Evolutionary conservation across 2,797 vertebrate species (phyloP), one percentile per base, ranked within the genome.

Genomic region (Poliocrania exsul): DNA sequence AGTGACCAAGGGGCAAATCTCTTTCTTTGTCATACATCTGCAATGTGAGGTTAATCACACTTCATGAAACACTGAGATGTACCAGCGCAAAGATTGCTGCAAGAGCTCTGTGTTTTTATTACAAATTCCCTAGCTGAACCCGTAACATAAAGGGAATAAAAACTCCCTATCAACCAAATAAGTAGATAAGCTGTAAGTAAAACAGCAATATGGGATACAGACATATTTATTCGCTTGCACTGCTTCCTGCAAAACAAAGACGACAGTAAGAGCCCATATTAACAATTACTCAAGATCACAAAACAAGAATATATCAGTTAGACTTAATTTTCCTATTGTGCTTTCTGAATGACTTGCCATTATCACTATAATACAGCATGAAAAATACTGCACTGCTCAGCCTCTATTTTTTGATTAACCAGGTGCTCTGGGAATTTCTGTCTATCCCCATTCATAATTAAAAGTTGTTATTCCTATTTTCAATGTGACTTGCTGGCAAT

Each of bases 391-490:
- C 50, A 42, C 31, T 67, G 40, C 49, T 82, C 51, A 84, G 66
- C 40, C n/a, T 85, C 65, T 87, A 15, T 51, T 88, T 95, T 78
- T 77, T 90, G 37, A 96, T 95, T 94, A 92, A 75, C 53, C 51
- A 81, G 44, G 69, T 67, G 75, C 78, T 92, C 53, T 73, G 90
- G 88, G 90, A 94, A 92, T 94, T 94, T 86, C 78, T 93, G 58
- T 58, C 90, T 90, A 72, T 53, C 78, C 61, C 35, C 70, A 91
- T 81, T 87, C 70, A 65, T 90, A 95, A 95, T 93, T 89, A 93
- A 74, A 94, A 84, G 47, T 38, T 90, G 44, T 73, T 87, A 87
- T 75, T 91, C 72, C 72, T 42, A 53, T 75, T 93, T 93, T 74
- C 62, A 54, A 11, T 28, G n/a, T 78, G 46, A 74, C 47, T 81